Base-by-base conservation (phyloP, 2,113 vertebrate species). In the Parus major region DNA sequence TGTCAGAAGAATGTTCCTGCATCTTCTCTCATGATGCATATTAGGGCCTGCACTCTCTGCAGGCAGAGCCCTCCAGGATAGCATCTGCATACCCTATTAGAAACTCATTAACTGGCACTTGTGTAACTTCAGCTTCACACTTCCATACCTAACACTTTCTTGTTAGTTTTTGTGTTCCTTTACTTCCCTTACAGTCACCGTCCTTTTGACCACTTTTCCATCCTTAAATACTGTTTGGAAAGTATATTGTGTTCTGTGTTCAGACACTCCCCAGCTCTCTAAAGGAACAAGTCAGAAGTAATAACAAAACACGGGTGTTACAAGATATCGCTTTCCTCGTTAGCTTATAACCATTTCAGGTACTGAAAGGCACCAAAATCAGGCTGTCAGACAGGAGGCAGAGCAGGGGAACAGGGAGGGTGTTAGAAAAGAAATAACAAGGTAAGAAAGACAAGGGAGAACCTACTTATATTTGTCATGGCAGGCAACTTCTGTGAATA, bases 71-170 rank as follows among this genome's bases (percentile, higher is more conserved):
- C 53, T 88, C 76, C 69, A 47, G 76, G 80, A 82, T 29, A 64
- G 65, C 70, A 70, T 72, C 93, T 86, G 71, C 84, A 80, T 31
- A n/a, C 63, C 36, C 17, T 29, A 16, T 72, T 72, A 90, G 56
- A 92, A 94, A 86, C 82, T 93, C 82, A 78, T 81, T 94, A 92
- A 93, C 65, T 64, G 63, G 46, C 57, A 44, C 36, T 36, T 64
- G 12, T 35, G 27, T 31, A 88, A 75, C 71, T 83, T 56, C 82
- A 75, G 75, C 75, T 90, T 77, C 65, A 78, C 64, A 31, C 27
- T 75, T 86, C 29, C 3, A 0, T 28, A 60, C 87, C 59, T 59
- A 70, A 59, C 27, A 25, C 39, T 23, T 70, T 24, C 42, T 16
- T 47, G 33, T n/a, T 60, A 56, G 82, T 42, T 86, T 72, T 31